These are phyloP conservation scores for Tetheella fluctuosa DNA, from an alignment of 2,888 invertebrate species.

Conservation along the genomic window DNA sequence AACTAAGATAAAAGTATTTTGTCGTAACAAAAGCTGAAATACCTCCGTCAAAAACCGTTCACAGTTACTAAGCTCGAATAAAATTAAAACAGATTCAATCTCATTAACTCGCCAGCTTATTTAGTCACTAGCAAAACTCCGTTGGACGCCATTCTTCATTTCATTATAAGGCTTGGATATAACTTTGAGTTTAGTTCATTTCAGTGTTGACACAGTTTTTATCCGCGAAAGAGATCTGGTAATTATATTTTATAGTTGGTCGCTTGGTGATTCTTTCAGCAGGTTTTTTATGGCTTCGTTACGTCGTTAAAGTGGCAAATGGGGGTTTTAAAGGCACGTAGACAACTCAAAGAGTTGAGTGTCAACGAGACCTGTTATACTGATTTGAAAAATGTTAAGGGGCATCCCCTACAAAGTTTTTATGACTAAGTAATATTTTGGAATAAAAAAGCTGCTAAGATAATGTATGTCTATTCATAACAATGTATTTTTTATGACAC, in stretches of 20 bases:
- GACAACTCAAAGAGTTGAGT: background rate
- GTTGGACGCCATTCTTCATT: conserved; percentile 35
- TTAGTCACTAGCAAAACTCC: conserved; percentile 39
- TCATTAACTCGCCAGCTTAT: conserved; percentile 55
- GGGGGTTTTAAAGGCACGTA: background rate
- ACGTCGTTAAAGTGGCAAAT: conserved; percentile 2
- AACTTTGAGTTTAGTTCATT: conserved; percentile 22
- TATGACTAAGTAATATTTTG: too few species aligned
- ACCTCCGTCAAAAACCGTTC: conserved; percentile 43
- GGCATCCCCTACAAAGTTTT: background rate
- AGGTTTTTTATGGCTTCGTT: conserved; percentile 5
- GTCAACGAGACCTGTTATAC: background rate
- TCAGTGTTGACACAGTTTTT: conserved; percentile 35
- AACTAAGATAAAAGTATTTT: conserved; percentile 7
- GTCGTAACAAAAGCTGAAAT: conserved; percentile 21
- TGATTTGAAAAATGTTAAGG: background rate
- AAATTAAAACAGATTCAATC: conserved; percentile 57
- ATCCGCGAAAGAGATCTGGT: conserved; percentile 32
- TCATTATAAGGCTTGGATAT: conserved; percentile 21
- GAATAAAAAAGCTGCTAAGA: too few species aligned
- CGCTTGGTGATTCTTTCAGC: conserved; percentile 18
- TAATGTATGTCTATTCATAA: too few species aligned
- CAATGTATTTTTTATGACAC: too few species aligned
- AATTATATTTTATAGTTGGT: conserved; percentile 37
- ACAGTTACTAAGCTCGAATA: conserved; percentile 29